Base-by-base conservation (phyloP, 1,140 invertebrate genomes). In the Harpegnathos saltator region DNA sequence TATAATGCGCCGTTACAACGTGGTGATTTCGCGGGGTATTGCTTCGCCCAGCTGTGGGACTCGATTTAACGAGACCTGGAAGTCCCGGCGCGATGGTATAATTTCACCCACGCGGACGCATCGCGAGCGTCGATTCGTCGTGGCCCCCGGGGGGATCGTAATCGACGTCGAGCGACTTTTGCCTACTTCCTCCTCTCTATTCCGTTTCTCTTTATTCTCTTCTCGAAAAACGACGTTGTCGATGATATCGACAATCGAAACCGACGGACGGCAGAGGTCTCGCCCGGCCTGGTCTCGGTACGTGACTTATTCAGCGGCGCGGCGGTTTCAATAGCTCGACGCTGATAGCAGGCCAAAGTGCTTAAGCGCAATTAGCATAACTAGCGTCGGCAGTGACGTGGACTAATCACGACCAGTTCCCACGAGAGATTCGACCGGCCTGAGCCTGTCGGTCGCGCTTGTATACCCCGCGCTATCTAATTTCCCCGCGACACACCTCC, bases 361-460 rank as follows among this genome's bases (percentile, higher is more conserved):
- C 91, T 92, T 92, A 90, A 90, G 92, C 90, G 91, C 92, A 93
- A 93, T 93, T 92, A 92, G 92, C 91, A 92, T 93, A 92, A 92
- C 90, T 91, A 93, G 91, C 91, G 89, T 90, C 89, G 85, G 77
- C 88, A 92, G 92, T 93, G 92, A 92, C 91, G 89, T 92, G 86
- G 89, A 92, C 91, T 93, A 93, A 93, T 93, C 92, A 92, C 91
- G 88, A 91, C 90, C 87, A 91, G 92, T 93, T 93, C 91, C 92
- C 92, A 93, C 90, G 92, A 92, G 92, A 91, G 91, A 91, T 92
- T 90, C 87, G 87, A 88, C 82, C 89, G 90, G 89, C 74, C 87
- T 86, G 56, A 59, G 83, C 59, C 58, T 84, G 85, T 78, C 85
- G 78, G 84, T 78, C 77, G 88, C 77, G 89, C 77, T 78, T 74